These are phyloP conservation scores for Pogonomyrmex barbatus DNA, from an alignment of 1,140 invertebrate genomes.

Conservation along the genomic window DNA sequence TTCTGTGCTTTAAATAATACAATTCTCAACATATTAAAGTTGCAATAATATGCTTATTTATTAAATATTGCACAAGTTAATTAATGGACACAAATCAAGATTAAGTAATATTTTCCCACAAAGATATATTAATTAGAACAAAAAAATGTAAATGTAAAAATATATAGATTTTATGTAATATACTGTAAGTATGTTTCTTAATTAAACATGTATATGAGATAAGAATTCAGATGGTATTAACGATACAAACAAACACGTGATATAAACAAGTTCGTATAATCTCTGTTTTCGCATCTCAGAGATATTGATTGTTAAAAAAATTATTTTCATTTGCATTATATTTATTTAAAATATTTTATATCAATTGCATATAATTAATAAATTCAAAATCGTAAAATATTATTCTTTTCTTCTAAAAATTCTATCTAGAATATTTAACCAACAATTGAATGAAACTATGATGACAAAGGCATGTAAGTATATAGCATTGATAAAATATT, in stretches of 20 bases:
- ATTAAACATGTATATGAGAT: conserved; percentile 57
- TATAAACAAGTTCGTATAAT: conserved; percentile 13
- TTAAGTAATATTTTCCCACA: not conserved
- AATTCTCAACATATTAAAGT: not conserved
- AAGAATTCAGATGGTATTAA: conserved; percentile 28
- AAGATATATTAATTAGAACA: not conserved
- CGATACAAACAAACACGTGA: conserved; percentile 25
- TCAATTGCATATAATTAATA: conserved; percentile 24
- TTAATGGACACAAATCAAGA: not conserved
- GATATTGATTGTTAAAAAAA: conserved; percentile 15
- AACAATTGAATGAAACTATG: not conserved
- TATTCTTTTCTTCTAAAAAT: conserved; percentile 5
- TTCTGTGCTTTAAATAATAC: not conserved
- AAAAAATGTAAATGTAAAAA: not conserved
- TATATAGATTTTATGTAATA: too few relatives aligned
- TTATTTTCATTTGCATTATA: not conserved
- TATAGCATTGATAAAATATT: not conserved
- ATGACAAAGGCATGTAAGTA: not conserved
- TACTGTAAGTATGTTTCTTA: conserved; percentile 31
- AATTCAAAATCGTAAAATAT: conserved; percentile 52
- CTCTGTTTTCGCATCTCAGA: not conserved
- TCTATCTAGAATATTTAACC: not conserved
- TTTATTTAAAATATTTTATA: conserved; percentile 40
- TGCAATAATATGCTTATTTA: not conserved
- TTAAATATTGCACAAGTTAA: not conserved